Conservation (phyloP, 2,113 vertebrate genomes). For the Pollachius pollachius region DNA sequence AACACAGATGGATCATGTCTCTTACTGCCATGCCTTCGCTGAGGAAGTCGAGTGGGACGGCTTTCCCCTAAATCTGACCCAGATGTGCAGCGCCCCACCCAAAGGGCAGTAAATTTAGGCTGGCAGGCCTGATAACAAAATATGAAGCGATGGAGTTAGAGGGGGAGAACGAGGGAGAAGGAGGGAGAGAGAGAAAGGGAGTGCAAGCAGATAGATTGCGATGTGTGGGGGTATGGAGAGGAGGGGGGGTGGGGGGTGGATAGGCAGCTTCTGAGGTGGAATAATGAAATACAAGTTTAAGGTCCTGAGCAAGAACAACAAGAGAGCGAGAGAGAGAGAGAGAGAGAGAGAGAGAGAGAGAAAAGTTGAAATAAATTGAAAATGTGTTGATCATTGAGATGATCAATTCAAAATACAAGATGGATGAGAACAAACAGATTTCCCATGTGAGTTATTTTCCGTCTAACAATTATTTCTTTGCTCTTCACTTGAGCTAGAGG, state of each 20-base stretch:
- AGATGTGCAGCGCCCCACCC: constrained; percentile 77
- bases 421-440: too few species aligned
- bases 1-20: constrained; percentile 64
- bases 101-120: constrained; percentile 73
- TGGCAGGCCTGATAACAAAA: constrained; percentile 74
- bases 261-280: constrained; percentile 4
- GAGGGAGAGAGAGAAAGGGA: neutral
- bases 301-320: constrained; percentile 22
- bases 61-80: constrained; percentile 72
- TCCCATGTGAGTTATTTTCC: too few species aligned
- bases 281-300: constrained; percentile 30
- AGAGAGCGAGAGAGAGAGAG: neutral
- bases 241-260: constrained; percentile 6
- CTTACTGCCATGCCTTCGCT: constrained; percentile 51
- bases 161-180: constrained; percentile 3
- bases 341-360: neutral
- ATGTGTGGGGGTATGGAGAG: constrained; percentile 11
- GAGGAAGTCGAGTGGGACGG: constrained; percentile 49
- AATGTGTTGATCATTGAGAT: too few species aligned
- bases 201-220: constrained; percentile 24
- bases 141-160: constrained; percentile 15
- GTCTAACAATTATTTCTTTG: too few species aligned
- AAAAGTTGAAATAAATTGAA: too few species aligned
- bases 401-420: too few species aligned
- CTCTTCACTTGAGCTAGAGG: too few species aligned